phyloP scores from a whole-genome alignment of 2,113 vertebrate species.

The Chaenocephalus aceratus region DNA sequence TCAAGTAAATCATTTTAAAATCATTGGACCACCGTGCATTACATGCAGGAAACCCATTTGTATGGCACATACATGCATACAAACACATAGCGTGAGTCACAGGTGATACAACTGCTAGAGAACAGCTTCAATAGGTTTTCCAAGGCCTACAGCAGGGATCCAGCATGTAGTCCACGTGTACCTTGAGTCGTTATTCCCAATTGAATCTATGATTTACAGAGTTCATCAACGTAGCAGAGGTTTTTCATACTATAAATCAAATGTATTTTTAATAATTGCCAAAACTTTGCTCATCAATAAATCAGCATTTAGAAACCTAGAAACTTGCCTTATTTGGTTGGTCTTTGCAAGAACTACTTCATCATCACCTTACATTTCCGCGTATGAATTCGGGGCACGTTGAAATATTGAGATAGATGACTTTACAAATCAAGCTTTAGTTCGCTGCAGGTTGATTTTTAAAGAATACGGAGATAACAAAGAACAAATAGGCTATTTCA shows the following conservation, averaged over 20 bases:
- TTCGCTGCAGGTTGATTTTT: background rate
- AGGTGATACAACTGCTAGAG: slow-evolving; percentile 24
- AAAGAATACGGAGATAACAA: background rate
- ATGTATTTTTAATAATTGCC: slow-evolving; percentile 2
- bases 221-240: background rate
- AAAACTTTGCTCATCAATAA: background rate
- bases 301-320: background rate
- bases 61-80: slow-evolving; percentile 11
- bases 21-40: slow-evolving; percentile 23
- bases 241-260: slow-evolving; percentile 12
- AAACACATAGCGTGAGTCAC: slow-evolving; percentile 16
- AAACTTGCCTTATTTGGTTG: background rate
- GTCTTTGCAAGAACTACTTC: background rate
- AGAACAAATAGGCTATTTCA: background rate
- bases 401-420: background rate
- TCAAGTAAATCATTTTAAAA: slow-evolving; percentile 52
- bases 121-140: no score
- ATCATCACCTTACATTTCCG: background rate
- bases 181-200: no score
- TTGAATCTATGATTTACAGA: no score
- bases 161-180: no score
- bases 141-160: no score
- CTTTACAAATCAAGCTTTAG: background rate
- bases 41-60: slow-evolving; percentile 20
- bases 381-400: no score